Evolutionary conservation across 2,888 invertebrate species (phyloP), one percentile per base, ranked within the genome.

Genomic region (Protodeltote pygarga): DNA sequence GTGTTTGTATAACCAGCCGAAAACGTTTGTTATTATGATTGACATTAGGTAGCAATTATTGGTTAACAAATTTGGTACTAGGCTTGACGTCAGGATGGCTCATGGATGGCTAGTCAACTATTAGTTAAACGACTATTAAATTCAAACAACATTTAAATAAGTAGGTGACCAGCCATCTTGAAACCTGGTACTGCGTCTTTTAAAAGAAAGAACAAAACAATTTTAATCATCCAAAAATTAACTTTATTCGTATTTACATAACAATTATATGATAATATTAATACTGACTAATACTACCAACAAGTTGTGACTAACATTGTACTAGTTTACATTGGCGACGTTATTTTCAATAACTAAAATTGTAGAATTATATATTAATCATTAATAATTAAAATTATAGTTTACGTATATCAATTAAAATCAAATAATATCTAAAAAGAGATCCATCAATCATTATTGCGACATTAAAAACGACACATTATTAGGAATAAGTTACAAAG

Each of bases 361-460:
- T 20, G 17, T 40, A 5, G 51, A 37, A 34, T 44, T 28, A 17
- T n/a, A 57, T 53, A n/a, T n/a, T n/a, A n/a, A n/a, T 42, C 28
- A 42, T 50, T 40, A 34, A 32, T 40, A 13, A 34, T 42, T 37
- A 40, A 39, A 39, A 53, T 24, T 29, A 40, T 33, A 47, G 33
- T 42, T 53, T 46, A 55, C 53, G 23, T 63, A 59, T 25, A 25
- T 16, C 32, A 32, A 38, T 38, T 49, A 55, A 53, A 55, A 53
- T 46, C 25, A 63, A n/a, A 49, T 63, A 55, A 68, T 58, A 54
- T 54, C 57, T 41, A 57, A 19, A 29, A 45, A 55, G 69, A 68
- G 69, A 67, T 61, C 61, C 58, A 61, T 67, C 65, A 67, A 62
- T 65, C 50, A 62, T 50, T 31, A 58, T 68, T 68, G 49, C 59